Base-by-base conservation (phyloP, 2,888 invertebrate species). In the Reticulitermes lucifugus region DNA sequence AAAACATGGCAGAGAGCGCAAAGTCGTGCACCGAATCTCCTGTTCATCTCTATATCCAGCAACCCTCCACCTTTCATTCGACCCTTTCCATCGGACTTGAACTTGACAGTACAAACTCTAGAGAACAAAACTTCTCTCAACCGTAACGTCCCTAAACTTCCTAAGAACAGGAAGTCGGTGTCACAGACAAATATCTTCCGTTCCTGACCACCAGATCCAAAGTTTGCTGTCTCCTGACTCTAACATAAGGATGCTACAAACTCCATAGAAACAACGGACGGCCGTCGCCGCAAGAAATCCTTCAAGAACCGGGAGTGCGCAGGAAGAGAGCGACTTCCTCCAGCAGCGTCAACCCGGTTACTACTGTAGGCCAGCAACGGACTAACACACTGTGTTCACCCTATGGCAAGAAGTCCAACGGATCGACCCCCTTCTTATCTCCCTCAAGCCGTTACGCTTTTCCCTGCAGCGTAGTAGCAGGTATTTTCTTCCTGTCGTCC, bases 171-270 rank as follows among this genome's bases (percentile, higher is more conserved):
- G 83, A 85, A 79, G 79, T 73, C 73, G 41, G 77, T 83, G 86
- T 85, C 86, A 85, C 85, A 85, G 86, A 86, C 86, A 86, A 86
- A 86, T 86, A 85, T 85, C 86, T 86, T 86, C 85, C 85, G 85
- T 83, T 85, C 73, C 83, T 85, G 84, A 84, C 84, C 84, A 77
- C 73, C 21, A 71, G 60, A 70, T 71, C 71, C n/a, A 79, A 84
- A 84, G 60, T 84, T 84, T 84, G 60, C 73, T 83, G 83, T 83
- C 80, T 80, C 75, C 43, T 83, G 77, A 41, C 43, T 77, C 84
- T n/a, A 41, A 5, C 73, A 55, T 14, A 51, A 55, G 55, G 55
- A 4, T 18, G 55, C 55, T 55, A 18, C 14, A 55, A 55, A 55
- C 18, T 70, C 12, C 18, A 18, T 25, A 25, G 70, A 70, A 70